Evolutionary conservation across 2,113 vertebrate genomes (phyloP), one percentile per base, ranked within the genome.

Genomic region (Aptenodytes patagonicus): DNA sequence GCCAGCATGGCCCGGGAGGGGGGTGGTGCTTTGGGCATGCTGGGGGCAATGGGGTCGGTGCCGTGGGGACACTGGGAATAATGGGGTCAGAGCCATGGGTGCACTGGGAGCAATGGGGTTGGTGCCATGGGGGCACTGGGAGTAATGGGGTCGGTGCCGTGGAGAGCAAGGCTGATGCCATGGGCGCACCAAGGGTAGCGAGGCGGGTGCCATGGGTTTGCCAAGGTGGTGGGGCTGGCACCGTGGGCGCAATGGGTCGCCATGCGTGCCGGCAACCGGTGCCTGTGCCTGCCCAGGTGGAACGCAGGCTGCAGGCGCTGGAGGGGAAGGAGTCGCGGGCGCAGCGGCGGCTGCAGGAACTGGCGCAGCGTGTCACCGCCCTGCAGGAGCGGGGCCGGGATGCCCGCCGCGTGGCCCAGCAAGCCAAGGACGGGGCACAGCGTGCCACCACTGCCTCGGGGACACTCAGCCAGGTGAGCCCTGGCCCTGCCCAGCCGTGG

Each of bases 341-440:
- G 5, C 98, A 98, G 97, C 96, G 95, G 79, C 96, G 94, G 86
- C 93, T 99, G 77, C 84, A 5, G 71, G 98, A 98, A 65, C 97
- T 99, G 80, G 98, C 98, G 1, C 42, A 60, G 57, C 93, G 54
- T 6, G 92, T 98, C 76, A 89, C 97, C 1, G 46, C 94, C 22
- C 96, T 99, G 70, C 96, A 97, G 87, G 97, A 98, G 78, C 97
- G 79, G 47, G 97, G 96, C 4, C 95, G 40, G 82, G 93, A 94
- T 68, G 98, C 98, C 95, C 96, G 32, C 49, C 91, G 76, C 31
- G 60, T 97, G 97, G 98, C 98, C 3, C 89, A 91, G 36, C 95
- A 98, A 10, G 98, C 98, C 64, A 97, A 92, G 60, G 96, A 94
- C 0, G 65, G 84, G 77, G 98, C 98, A 1, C 88, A 97, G 32